Conservation (phyloP, 35 echinoderm and acorn worm genomes). For the Lytechinus pictus region DNA sequence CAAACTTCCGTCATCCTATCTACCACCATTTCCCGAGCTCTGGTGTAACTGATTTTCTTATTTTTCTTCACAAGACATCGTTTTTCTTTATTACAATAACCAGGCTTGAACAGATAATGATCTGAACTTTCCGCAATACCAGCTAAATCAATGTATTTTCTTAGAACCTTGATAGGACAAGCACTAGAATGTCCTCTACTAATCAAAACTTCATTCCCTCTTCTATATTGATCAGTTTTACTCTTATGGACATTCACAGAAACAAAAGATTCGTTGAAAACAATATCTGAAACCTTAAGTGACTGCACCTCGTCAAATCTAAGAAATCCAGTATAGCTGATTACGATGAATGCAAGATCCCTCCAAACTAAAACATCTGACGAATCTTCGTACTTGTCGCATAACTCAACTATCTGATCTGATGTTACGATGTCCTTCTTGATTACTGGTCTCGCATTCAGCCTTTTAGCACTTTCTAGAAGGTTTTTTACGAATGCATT, state of each 20-base stretch:
- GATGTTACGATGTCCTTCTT: neutral
- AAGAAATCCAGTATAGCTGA: neutral
- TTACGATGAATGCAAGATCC: neutral
- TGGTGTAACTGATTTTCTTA: neutral
- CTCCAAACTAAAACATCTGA: neutral
- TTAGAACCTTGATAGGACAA: neutral
- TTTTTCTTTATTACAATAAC: neutral
- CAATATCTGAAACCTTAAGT: neutral
- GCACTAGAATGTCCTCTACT: neutral
- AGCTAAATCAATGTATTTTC: neutral
- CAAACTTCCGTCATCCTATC: neutral
- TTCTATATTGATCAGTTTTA: neutral
- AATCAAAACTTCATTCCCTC: neutral
- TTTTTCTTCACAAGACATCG: neutral
- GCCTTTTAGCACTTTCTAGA: neutral
- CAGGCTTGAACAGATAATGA: neutral
- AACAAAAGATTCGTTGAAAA: neutral
- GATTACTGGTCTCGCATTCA: neutral
- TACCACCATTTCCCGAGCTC: neutral
- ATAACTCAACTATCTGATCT: neutral
- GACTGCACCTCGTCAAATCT: neutral
- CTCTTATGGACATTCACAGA: neutral
- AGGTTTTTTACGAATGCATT: neutral
- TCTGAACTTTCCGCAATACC: neutral
- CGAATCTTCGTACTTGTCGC: neutral